Percentiles rank a stretch among this genome's conserved stretches.
These are phyloP conservation scores for Myotis davidii DNA, from an alignment of 2,113 vertebrate species.

Conservation along the genomic window DNA sequence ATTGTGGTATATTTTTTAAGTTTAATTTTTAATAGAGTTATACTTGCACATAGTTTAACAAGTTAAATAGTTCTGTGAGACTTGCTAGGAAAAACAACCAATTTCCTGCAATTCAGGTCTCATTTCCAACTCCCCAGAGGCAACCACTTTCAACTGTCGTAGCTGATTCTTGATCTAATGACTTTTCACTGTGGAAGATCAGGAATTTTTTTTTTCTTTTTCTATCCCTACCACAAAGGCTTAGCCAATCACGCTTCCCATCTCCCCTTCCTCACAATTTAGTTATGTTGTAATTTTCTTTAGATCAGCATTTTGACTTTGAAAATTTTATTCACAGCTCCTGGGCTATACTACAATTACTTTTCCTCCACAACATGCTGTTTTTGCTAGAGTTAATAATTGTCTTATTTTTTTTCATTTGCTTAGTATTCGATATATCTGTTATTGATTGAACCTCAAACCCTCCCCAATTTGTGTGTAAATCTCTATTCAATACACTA, in stretches of 20 bases:
- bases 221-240: not conserved
- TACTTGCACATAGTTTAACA: not conserved
- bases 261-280: not conserved
- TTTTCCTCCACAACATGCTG: not conserved
- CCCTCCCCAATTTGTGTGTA: not conserved
- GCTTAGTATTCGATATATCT: not conserved
- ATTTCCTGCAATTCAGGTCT: not conserved
- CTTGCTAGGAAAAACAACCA: not conserved
- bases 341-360: not conserved
- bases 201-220: not conserved
- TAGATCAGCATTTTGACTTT: not conserved
- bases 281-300: not conserved
- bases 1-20: not conserved
- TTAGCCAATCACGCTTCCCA: not conserved
- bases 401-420: not conserved
- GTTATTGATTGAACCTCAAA: not conserved
- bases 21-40: slow-evolving; percentile 2
- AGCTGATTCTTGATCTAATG: not conserved
- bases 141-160: not conserved
- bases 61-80: not conserved
- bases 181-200: not conserved
- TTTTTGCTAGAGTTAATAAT: slow-evolving; percentile 18
- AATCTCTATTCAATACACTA: not conserved
- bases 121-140: not conserved
- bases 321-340: not conserved